A percentile compares a stretch with the other conserved stretches of the same genome.
Evolutionary conservation across 2,113 vertebrate species (phyloP).

Genomic region (Cyanistes caeruleus): DNA sequence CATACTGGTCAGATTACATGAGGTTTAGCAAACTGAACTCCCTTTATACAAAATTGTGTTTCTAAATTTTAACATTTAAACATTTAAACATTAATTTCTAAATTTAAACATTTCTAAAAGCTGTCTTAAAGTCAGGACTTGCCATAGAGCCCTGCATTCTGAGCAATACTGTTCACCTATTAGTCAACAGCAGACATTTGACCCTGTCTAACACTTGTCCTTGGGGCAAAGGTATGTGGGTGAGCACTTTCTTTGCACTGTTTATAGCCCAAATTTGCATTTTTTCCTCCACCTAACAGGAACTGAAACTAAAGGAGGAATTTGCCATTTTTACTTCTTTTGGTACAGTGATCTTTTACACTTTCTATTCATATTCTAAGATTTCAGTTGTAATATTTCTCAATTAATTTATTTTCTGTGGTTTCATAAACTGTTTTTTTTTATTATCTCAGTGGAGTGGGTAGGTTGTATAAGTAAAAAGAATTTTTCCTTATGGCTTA

Average conservation of each 20-base stretch:
- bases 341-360: not conserved
- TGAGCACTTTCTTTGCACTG: not conserved
- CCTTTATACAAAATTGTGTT: not conserved
- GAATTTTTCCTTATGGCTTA: not conserved
- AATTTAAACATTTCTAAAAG: not conserved
- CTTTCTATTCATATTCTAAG: not conserved
- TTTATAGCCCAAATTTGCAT: not conserved
- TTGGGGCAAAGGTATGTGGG: accelerated
- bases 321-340: not conserved
- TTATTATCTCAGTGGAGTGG: not conserved
- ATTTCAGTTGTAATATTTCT: not conserved
- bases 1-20: not conserved
- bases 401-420: not conserved
- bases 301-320: not conserved
- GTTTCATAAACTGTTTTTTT: not conserved
- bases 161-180: not conserved
- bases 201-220: not conserved
- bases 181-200: not conserved
- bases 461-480: not conserved
- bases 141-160: not conserved
- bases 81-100: too few relatives aligned
- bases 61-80: too few relatives aligned
- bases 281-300: not conserved
- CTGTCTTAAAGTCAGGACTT: not conserved
- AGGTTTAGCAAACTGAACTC: not conserved